Evolutionary conservation across 2,888 invertebrate species (phyloP).

Genomic region (Acholoe squamosa): DNA sequence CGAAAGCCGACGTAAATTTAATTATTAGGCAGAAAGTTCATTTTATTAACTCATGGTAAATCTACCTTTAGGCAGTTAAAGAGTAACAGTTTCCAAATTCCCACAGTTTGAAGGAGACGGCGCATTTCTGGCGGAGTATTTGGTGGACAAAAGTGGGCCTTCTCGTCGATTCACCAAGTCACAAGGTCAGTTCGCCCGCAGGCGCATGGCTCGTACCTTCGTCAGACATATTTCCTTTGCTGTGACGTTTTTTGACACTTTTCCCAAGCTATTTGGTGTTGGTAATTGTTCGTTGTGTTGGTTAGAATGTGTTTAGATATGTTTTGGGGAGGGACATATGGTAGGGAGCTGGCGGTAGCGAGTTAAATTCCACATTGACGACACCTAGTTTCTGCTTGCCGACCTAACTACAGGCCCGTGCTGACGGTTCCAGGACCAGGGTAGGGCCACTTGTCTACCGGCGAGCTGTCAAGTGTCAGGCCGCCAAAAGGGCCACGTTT

Average conservation of each 20-base stretch:
- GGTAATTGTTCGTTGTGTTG: background rate
- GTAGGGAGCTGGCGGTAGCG: background rate
- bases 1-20: constrained; percentile 60
- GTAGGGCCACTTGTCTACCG: constrained; percentile 4
- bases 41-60: constrained; percentile 63
- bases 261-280: background rate
- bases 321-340: constrained; percentile 26
- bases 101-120: constrained; percentile 24
- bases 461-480: background rate
- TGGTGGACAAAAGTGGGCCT: constrained; percentile 58
- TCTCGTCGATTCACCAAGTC: constrained; percentile 56
- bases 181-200: constrained; percentile 62
- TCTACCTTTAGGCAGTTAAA: constrained; percentile 61
- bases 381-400: constrained; percentile 45
- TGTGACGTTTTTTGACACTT: constrained; percentile 55
- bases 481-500: background rate
- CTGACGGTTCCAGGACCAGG: constrained; percentile 18
- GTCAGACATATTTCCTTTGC: constrained; percentile 56
- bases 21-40: constrained; percentile 61
- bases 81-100: constrained; percentile 55
- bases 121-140: constrained; percentile 58
- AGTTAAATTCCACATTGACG: constrained; percentile 29
- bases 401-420: constrained; percentile 23
- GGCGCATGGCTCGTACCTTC: constrained; percentile 61
- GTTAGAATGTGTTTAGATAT: background rate